phyloP scores from a whole-genome alignment of 2,113 vertebrate species.

The Hippocampus comes region DNA sequence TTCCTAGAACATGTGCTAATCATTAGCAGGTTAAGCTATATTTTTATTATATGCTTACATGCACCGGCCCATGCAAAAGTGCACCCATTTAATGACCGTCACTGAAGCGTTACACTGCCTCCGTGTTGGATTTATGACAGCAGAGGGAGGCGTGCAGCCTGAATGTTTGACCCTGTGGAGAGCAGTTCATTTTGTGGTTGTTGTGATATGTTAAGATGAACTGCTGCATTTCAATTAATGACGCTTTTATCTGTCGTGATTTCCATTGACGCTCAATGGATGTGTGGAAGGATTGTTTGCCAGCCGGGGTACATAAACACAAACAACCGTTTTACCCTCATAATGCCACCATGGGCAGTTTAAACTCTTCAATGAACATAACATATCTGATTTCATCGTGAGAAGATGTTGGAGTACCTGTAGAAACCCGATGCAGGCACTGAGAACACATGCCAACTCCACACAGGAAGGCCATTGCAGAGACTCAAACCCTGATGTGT shows the following conservation, averaged over 20 bases:
- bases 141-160: not conserved
- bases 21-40: not conserved
- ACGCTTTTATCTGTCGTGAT: not conserved
- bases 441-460: no score
- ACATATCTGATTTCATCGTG: no score
- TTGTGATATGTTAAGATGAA: not conserved
- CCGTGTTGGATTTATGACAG: conserved; percentile 6
- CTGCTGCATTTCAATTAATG: not conserved
- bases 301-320: no score
- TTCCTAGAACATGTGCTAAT: not conserved
- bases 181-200: not conserved
- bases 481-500: no score
- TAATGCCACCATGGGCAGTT: no score
- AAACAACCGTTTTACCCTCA: no score
- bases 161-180: not conserved
- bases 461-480: no score
- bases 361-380: no score
- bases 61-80: not conserved
- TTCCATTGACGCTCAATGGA: no score
- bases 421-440: no score
- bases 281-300: no score
- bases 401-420: no score
- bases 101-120: conserved; percentile 3
- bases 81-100: not conserved
- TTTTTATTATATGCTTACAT: not conserved